Evolutionary conservation across 2,113 vertebrate genomes (phyloP).

Genomic region (Montifringilla adamsi): DNA sequence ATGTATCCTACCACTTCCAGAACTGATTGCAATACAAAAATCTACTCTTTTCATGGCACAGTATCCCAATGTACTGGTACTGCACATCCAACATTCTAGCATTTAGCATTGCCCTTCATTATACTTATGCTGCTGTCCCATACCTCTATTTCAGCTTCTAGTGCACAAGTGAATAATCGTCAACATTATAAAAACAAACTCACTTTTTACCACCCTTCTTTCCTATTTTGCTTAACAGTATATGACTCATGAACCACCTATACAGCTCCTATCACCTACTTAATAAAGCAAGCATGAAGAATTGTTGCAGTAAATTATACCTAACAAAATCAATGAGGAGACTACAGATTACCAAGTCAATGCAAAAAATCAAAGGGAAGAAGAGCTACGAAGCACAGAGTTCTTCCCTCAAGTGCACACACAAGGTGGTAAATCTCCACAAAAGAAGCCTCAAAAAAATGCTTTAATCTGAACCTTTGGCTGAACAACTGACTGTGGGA

Average conservation of each 20-base stretch:
- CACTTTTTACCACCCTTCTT: neutral
- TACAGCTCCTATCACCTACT: neutral
- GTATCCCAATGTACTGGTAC: neutral
- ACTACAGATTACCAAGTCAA: neutral
- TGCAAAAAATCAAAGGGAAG: neutral
- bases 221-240: neutral
- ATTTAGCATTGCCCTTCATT: neutral
- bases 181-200: neutral
- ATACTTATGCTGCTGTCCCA: neutral
- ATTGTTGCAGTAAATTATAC: neutral
- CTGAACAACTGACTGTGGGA: neutral
- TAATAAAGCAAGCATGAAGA: neutral
- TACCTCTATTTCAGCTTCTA: neutral
- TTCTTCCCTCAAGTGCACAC: neutral
- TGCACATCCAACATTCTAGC: neutral
- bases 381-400: neutral
- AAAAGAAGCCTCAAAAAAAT: neutral
- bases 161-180: neutral
- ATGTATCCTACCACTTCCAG: neutral
- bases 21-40: neutral
- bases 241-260: neutral
- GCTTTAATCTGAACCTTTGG: neutral
- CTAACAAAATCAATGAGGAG: neutral
- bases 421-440: neutral
- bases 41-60: neutral